Evolutionary conservation across 2,888 invertebrate species (phyloP).

Genomic region (Cephus sareptanus): DNA sequence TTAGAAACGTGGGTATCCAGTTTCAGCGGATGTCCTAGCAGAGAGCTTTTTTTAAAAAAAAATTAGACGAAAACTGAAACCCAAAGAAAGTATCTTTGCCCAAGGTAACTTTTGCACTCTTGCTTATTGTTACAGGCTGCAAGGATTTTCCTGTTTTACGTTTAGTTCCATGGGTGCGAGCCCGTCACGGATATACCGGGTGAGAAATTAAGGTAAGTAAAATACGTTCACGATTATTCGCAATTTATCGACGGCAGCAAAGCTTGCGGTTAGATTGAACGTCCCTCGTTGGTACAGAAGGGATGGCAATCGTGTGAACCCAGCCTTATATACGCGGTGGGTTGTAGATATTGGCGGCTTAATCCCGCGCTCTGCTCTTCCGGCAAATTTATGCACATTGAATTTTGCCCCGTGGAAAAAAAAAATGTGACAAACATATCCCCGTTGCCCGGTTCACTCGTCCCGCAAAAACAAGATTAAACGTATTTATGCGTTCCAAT

Average conservation of each 20-base stretch:
- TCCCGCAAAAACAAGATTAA: conserved; percentile 40
- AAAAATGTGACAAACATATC: conserved; percentile 19
- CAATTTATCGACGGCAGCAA: neutral
- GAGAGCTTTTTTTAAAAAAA: neutral
- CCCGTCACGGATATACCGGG: neutral
- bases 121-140: neutral
- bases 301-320: neutral
- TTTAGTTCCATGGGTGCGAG: neutral
- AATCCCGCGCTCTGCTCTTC: conserved; percentile 11
- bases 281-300: neutral
- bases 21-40: conserved; percentile 26
- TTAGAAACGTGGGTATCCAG: conserved; percentile 46
- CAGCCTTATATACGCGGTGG: neutral
- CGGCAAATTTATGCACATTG: conserved; percentile 21
- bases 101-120: neutral
- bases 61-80: neutral
- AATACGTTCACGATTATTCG: neutral
- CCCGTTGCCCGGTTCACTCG: conserved; percentile 20
- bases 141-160: neutral
- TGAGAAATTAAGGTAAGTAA: neutral
- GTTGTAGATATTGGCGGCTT: conserved; percentile 15
- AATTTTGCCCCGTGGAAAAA: conserved; percentile 16
- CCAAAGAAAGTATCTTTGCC: neutral
- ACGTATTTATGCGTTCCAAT: conserved; percentile 39
- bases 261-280: neutral